Evolutionary conservation across 2,113 vertebrate species (phyloP), one percentile per base, ranked within the genome.

Genomic region (Lasiurus borealis): DNA sequence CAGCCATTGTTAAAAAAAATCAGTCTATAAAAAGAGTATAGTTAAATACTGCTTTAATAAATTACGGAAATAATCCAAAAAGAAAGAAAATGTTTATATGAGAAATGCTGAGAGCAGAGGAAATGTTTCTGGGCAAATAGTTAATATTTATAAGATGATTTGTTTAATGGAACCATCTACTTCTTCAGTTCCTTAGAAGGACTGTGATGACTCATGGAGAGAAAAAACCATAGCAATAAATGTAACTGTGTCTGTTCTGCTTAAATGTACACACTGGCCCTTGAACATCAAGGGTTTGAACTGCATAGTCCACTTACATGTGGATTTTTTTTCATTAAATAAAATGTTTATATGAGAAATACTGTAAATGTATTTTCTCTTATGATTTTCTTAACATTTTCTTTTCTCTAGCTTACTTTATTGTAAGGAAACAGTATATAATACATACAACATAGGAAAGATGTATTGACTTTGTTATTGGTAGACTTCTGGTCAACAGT

Each of bases 141-240:
- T 68, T 95, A 88, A 46, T 84, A 82, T 89, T 88, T 92, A 34
- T 29, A 80, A 40, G 9, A 36, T 54, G 29, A 44, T 84, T 75
- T 88, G 16, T 91, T 71, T 75, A 68, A 44, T 68, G 59, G 77
- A 93, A 21, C 48, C 46, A 15, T 52, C 73, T 95, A 48, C 31
- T 46, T 31, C 29, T 34, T 86, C 77, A 66, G 19, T 64, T 85
- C 54, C 68, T 88, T 52, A 54, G 59, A 82, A 90, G 72, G 95
- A 14, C 69, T 88, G 84, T 73, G 11, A 71, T 72, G 78, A 1
- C 59, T 9, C 64, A 25, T 72, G 12, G 68, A 52, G 66, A 57
- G 29, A 83, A 66, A 83, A 66, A 73, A 3, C 57, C 19, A 10
- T 1, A 44, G 29, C 68, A 77, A 0, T 15, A 48, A 23, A 25